Evolutionary conservation across 2,113 vertebrate species (phyloP), one percentile per base, ranked within the genome.

Genomic region (Varanus salvator): DNA sequence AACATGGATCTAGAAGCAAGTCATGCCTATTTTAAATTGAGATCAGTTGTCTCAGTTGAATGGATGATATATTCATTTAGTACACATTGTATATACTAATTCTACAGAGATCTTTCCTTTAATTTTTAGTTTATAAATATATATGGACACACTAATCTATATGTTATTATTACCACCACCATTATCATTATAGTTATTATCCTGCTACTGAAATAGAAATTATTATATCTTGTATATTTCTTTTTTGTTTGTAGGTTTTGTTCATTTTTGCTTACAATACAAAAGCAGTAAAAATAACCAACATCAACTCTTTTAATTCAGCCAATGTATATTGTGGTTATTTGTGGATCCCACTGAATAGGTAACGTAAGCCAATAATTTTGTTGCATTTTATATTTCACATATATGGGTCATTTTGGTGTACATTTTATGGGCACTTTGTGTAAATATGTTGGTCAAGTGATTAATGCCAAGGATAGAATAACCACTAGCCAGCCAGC

Each of bases 221-320:
- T 19, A 6, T 90, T 87, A 57, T 0, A 66, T 34, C 31, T 80
- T 78, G 74, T 12, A 29, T 38, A 14, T 90, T 89, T 71, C 8
- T 85, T 31, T 85, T n/a, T 44, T 90, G 38, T 85, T 83, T 86
- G 44, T 60, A 97, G 97, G 91, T 97, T 89, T 95, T 97, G 90
- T 78, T 97, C 76, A 86, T 97, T 87, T 97, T 96, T 93, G 95
- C 96, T 87, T 97, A 93, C 80, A 97, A 97, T 81, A 95, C 19
- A 50, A 84, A 88, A 72, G 83, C 91, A 78, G 17, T 95, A 82
- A 93, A 82, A 80, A 84, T 95, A 34, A 94, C 82, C 21, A 93
- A 92, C 23, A 66, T 90, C 34, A 94, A 31, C 44, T 84, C 76
- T 89, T 96, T 91, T 85, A 93, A 90, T 86, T 86, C 96, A 87